Percentiles rank a stretch among this genome's conserved stretches.
These are phyloP conservation scores for Drosophila helvetica DNA, from an alignment of 2,888 invertebrate genomes.

Conservation along the genomic window DNA sequence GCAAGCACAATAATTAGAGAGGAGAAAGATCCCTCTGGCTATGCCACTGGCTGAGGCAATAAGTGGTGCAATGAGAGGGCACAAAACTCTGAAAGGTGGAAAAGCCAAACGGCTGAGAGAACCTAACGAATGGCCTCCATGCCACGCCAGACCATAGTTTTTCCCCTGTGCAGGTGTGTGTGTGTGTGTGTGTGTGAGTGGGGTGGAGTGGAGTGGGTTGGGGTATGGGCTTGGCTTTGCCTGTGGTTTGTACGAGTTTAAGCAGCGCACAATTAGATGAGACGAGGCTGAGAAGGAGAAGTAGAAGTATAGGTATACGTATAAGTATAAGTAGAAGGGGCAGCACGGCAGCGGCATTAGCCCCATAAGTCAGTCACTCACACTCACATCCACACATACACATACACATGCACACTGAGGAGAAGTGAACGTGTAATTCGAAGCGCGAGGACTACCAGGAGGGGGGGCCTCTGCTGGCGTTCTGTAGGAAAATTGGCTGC, in stretches of 20 bases:
- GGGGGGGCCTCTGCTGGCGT: slow-evolving; percentile 37
- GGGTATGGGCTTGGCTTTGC: slow-evolving; percentile 2
- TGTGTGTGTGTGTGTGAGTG: slow-evolving; percentile 5
- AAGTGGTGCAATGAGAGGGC: slow-evolving; percentile 39
- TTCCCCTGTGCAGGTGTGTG: slow-evolving; percentile 1
- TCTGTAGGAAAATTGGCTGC: slow-evolving; percentile 74
- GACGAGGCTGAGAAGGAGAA: slow-evolving; percentile 11
- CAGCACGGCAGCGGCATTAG: slow-evolving; percentile 55
- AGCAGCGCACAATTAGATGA: slow-evolving; percentile 49
- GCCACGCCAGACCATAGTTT: slow-evolving; percentile 9
- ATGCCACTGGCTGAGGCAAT: slow-evolving; percentile 27
- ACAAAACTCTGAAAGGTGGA: slow-evolving; percentile 29
- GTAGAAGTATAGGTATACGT: slow-evolving; percentile 17
- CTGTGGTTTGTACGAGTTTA: slow-evolving; percentile 45
- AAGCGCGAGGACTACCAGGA: slow-evolving; percentile 51
- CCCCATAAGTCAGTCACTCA: slow-evolving; percentile 75
- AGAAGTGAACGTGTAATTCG: slow-evolving; percentile 67
- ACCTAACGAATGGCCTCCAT: slow-evolving; percentile 33
- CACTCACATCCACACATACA: slow-evolving; percentile 21
- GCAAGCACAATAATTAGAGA: slow-evolving; percentile 27
- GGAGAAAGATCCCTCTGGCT: slow-evolving; percentile 2
- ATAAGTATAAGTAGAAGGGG: slow-evolving; percentile 13
- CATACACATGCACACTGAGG: slow-evolving; percentile 31
- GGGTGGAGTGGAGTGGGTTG: background rate
- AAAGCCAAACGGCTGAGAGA: slow-evolving; percentile 37